Evolutionary conservation across 2,888 invertebrate genomes (phyloP).

Genomic region (Phragmatobia fuliginosa): DNA sequence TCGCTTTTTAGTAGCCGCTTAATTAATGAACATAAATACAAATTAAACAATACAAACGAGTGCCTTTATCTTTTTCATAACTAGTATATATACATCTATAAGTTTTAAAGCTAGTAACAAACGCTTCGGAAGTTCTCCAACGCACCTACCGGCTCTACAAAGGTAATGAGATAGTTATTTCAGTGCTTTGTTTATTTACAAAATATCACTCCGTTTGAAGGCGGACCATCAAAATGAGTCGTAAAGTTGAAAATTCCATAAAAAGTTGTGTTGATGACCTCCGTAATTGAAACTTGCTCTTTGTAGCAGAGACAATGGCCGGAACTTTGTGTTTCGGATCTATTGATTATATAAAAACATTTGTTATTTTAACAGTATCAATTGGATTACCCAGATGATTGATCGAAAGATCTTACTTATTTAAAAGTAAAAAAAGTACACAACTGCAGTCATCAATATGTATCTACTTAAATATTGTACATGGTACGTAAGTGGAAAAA

Average conservation of each 20-base stretch:
- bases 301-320: constrained; percentile 84
- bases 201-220: constrained; percentile 87
- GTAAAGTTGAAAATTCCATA: constrained; percentile 85
- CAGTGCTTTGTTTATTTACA: constrained; percentile 86
- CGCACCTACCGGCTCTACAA: constrained; percentile 82
- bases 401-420: neutral
- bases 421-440: neutral
- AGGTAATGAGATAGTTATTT: constrained; percentile 85
- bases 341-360: constrained; percentile 69
- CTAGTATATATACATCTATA: constrained; percentile 55
- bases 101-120: constrained; percentile 66
- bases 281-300: constrained; percentile 81
- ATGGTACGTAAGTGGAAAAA: too few relatives aligned
- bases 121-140: constrained; percentile 67
- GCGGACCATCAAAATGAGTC: constrained; percentile 86
- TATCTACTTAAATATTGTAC: neutral
- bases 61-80: constrained; percentile 50
- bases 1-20: constrained; percentile 27
- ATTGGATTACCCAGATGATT: neutral
- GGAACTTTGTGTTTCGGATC: constrained; percentile 70
- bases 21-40: constrained; percentile 45
- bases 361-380: neutral
- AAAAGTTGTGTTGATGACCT: constrained; percentile 86
- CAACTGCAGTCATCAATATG: neutral
- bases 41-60: constrained; percentile 43